These are phyloP conservation scores for Cancer borealis DNA, from an alignment of 2,888 invertebrate genomes.

Conservation along the genomic window DNA sequence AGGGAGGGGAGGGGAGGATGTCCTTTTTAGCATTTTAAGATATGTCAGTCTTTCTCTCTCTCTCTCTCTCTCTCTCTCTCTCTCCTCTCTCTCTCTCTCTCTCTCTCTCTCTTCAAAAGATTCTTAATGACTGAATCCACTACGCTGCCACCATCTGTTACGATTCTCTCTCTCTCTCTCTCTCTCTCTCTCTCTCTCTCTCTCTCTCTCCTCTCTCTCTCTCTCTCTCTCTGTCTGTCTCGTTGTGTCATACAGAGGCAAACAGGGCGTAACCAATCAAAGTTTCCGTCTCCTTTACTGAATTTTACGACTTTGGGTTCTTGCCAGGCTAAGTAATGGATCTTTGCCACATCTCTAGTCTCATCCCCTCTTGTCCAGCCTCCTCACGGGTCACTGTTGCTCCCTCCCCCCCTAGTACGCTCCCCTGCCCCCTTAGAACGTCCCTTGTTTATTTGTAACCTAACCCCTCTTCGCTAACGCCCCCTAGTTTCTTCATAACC, in stretches of 20 bases:
- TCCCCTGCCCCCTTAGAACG: not conserved
- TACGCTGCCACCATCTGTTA: not conserved
- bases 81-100: not conserved
- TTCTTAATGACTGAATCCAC: too few species aligned
- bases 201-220: slow-evolving; percentile 26
- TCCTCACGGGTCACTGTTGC: not conserved
- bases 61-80: slow-evolving; percentile 3
- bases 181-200: not conserved
- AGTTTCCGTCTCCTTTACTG: not conserved
- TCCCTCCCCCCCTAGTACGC: not conserved
- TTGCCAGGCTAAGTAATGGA: not conserved
- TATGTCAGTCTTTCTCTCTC: not conserved
- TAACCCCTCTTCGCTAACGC: not conserved
- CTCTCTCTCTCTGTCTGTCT: not conserved
- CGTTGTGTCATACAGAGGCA: not conserved
- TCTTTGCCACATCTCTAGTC: slow-evolving; percentile 25
- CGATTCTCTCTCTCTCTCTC: not conserved
- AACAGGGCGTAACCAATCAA: slow-evolving; percentile 31
- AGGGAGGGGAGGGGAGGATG: not conserved
- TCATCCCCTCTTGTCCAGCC: not conserved
- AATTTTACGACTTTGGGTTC: slow-evolving; percentile 18
- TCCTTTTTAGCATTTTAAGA: not conserved
- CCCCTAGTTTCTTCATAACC: not conserved
- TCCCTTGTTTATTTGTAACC: not conserved
- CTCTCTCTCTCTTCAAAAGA: not conserved